Percentiles rank a stretch among this genome's conserved stretches.
Conservation (phyloP, 2,797 vertebrate genomes). For the Microchirus variegatus region DNA sequence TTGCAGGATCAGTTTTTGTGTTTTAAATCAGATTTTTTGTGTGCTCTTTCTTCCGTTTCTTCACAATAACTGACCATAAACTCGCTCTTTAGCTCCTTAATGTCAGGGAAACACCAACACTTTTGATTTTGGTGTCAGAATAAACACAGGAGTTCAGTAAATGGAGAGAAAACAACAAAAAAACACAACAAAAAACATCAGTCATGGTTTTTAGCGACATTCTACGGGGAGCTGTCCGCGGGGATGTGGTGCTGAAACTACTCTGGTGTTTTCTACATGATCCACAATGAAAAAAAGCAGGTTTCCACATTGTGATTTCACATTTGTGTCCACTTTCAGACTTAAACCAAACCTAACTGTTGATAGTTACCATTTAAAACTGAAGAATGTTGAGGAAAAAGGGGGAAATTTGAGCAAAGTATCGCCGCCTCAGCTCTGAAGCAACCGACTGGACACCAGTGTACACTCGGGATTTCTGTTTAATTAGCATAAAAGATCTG, state of each 20-base stretch:
- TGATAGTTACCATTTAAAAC: background rate
- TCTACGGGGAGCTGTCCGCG: slow-evolving; percentile 56
- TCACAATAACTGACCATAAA: background rate
- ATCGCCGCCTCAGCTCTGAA: slow-evolving; percentile 8
- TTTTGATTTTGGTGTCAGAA: background rate
- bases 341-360: background rate
- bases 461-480: slow-evolving; percentile 72
- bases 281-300: background rate
- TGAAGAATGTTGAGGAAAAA: background rate
- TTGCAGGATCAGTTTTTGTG: too few relatives aligned
- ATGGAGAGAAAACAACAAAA: too few relatives aligned
- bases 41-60: background rate
- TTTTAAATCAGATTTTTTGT: background rate
- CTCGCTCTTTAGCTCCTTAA: too few relatives aligned
- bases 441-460: slow-evolving; percentile 36
- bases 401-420: background rate
- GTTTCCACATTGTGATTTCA: background rate
- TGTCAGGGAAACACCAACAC: too few relatives aligned
- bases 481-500: slow-evolving; percentile 86
- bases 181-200: too few relatives aligned
- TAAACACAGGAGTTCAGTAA: background rate
- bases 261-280: background rate
- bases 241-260: slow-evolving; percentile 61
- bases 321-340: background rate
- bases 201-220: background rate